Evolutionary conservation across 2,797 vertebrate genomes (phyloP), one percentile per base, ranked within the genome.

Genomic region (Diglossa cyanea): DNA sequence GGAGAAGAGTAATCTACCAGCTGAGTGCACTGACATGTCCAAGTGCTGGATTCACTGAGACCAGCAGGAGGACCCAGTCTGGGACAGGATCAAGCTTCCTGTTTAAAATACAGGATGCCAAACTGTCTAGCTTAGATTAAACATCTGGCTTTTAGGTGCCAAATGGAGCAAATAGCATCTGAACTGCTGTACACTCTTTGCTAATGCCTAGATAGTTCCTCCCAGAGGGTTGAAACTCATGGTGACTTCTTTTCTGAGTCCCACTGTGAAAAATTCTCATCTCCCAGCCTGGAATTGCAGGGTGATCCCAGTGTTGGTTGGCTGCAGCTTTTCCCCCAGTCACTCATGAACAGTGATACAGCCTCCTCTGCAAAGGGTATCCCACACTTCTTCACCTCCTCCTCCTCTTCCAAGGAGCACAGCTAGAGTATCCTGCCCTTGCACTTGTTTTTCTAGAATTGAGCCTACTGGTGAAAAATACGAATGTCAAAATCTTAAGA

Each of bases 261-360:
- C 6, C 18, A 7, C 25, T 62, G 24, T 0, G 2, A 45, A 60
- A 66, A 67, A 37, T 44, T 54, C 13, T 75, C 8, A 1, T 83
- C 9, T 8, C 3, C 7, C 35, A 28, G 7, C 14, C 13, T 83
- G 53, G 50, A 74, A 35, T 3, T 30, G 9, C 9, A n/a, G 30
- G 11, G 23, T 45, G 7, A 13, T 55, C 33, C 6, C 3, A 2
- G 24, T 13, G 10, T 23, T 71, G n/a, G 31, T 19, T 60, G 50
- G 2, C 21, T 60, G 57, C 54, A 83, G 35, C 54, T 77, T 81
- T 67, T 48, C 14, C 7, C 42, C 19, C 15, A 8, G 0, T 10
- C 1, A 0, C 17, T 26, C 4, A 6, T 20, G 18, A 58, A 3
- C 8, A 39, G 1, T 44, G 35, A 16, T 20, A 16, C 20, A 65